phyloP scores from a whole-genome alignment of 2,113 vertebrate species.

The Narcine bancroftii region DNA sequence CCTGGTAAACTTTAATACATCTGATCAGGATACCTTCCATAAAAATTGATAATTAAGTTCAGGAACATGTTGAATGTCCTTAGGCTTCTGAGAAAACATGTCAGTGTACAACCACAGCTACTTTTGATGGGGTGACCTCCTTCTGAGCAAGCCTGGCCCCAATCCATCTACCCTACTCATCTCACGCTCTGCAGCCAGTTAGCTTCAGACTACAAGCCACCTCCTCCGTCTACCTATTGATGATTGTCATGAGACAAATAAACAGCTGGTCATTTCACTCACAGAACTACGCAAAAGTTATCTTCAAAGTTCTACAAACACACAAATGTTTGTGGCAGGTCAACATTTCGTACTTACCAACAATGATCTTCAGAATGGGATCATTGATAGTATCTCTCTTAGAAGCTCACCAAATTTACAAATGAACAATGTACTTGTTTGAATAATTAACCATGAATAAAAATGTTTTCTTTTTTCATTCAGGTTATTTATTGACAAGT shows the following conservation, averaged over 20 bases:
- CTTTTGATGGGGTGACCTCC: not conserved
- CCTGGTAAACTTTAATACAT: no score
- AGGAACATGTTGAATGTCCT: no score
- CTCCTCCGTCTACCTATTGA: not conserved
- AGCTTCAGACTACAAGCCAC: not conserved
- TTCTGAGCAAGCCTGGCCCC: not conserved
- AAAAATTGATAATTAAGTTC: no score
- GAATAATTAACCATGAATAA: constrained; percentile 14
- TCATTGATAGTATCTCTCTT: not conserved
- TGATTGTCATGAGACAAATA: constrained; percentile 18
- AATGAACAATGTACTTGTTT: not conserved
- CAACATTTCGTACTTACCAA: not conserved
- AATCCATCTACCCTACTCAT: not conserved
- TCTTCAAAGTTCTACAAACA: not conserved
- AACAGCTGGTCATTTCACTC: not conserved
- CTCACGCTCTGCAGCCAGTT: not conserved
- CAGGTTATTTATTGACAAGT: constrained; percentile 3
- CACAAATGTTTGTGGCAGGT: not conserved
- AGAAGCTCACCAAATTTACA: not conserved
- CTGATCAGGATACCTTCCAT: no score
- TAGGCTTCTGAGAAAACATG: no score
- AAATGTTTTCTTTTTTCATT: not conserved
- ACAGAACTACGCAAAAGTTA: not conserved
- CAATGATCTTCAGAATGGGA: not conserved
- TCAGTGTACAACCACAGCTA: not conserved